These are phyloP conservation scores for Sialia sialis DNA, from an alignment of 2,113 vertebrate genomes.

Conservation along the genomic window DNA sequence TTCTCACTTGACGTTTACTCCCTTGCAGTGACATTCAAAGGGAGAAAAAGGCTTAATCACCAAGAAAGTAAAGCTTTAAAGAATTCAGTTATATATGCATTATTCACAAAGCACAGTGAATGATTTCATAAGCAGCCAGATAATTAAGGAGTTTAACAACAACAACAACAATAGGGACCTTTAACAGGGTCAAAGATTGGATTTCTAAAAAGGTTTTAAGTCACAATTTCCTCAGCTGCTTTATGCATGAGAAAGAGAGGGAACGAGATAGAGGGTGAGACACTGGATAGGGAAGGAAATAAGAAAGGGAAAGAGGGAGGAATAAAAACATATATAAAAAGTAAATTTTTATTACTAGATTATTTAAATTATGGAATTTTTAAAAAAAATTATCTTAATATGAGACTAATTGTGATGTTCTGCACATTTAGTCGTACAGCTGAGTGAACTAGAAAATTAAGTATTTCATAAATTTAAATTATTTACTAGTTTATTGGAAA, in stretches of 20 bases:
- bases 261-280: not conserved
- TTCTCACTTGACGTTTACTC: not conserved
- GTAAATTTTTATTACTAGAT: not conserved
- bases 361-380: not conserved
- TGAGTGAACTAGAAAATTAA: not conserved
- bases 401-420: not conserved
- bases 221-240: not conserved
- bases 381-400: not conserved
- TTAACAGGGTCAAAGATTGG: not conserved
- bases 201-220: not conserved
- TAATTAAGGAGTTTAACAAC: not conserved
- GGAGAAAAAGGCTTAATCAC: slow-evolving; percentile 6
- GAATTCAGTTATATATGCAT: not conserved
- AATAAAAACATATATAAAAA: not conserved
- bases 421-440: not conserved
- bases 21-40: not conserved
- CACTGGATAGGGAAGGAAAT: not conserved
- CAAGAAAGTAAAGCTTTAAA: not conserved
- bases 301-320: rapidly evolving
- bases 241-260: not conserved
- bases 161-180: not conserved
- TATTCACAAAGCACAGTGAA: not conserved
- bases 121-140: not conserved
- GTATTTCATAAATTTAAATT: not conserved
- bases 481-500: not conserved